These are phyloP conservation scores for Fragum sueziense DNA, from an alignment of 2,888 invertebrate species.

Conservation along the genomic window DNA sequence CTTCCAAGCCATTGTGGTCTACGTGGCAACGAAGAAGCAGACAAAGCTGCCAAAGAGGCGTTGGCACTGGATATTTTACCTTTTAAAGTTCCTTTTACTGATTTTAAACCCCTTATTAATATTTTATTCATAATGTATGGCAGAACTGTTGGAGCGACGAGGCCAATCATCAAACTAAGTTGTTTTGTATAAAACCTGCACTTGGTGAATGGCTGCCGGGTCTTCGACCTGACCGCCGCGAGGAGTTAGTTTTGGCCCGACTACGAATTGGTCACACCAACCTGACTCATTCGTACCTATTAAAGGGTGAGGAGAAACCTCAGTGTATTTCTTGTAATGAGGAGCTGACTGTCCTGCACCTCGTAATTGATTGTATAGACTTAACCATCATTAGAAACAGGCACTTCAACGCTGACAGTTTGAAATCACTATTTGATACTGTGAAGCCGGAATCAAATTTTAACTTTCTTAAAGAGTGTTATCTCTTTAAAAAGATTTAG, in stretches of 20 bases:
- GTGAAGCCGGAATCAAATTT: background rate
- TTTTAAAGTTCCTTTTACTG: too few species aligned
- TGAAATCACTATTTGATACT: background rate
- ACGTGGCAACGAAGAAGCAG: slow-evolving; percentile 13
- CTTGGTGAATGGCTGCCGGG: background rate
- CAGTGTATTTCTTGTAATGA: slow-evolving; percentile 8
- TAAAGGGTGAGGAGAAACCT: slow-evolving; percentile 14
- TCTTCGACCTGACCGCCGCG: background rate
- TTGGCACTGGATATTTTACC: too few species aligned
- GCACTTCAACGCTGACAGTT: background rate
- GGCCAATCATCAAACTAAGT: background rate
- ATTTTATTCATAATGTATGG: slow-evolving; percentile 1
- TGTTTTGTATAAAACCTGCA: slow-evolving; percentile 11
- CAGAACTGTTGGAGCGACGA: slow-evolving; percentile 1
- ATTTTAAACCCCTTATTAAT: slow-evolving; percentile 11
- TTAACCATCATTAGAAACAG: slow-evolving; percentile 14
- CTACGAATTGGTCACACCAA: slow-evolving; percentile 16
- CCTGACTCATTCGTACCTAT: slow-evolving; percentile 13
- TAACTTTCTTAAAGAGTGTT: background rate
- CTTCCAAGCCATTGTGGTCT: slow-evolving; percentile 22
- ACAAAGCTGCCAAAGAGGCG: slow-evolving; percentile 11
- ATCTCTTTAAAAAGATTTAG: slow-evolving; percentile 10
- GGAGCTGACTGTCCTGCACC: background rate
- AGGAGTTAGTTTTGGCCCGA: slow-evolving; percentile 17
- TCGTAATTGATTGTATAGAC: slow-evolving; percentile 21